A percentile compares a stretch with the other conserved stretches of the same genome.
phyloP scores from a whole-genome alignment of 2,113 vertebrate species.

The Plotosus lineatus region DNA sequence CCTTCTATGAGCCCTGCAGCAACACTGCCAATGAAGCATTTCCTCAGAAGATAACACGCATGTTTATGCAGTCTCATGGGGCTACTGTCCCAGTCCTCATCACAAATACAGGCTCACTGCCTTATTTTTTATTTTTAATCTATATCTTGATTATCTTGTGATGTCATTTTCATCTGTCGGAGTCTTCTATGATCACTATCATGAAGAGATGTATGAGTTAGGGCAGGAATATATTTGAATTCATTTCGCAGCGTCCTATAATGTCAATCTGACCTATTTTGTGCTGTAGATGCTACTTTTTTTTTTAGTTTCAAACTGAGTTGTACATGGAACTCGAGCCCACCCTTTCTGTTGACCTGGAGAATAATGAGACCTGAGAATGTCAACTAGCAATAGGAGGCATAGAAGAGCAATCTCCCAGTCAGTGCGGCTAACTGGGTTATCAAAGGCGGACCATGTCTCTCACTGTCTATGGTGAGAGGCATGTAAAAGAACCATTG shows the following conservation, averaged over 20 bases:
- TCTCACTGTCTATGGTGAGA: no score
- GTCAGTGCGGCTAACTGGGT: no score
- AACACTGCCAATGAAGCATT: conserved; percentile 40
- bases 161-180: conserved; percentile 9
- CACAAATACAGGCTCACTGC: conserved; percentile 10
- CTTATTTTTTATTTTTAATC: conserved; percentile 1
- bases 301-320: no score
- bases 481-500: no score
- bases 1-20: conserved; percentile 35
- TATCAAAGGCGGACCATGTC: no score
- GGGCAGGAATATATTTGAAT: neutral
- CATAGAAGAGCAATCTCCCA: neutral
- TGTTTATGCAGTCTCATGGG: conserved; percentile 26
- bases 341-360: neutral
- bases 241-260: neutral
- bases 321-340: neutral
- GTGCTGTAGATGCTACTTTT: neutral
- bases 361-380: neutral
- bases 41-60: conserved; percentile 48
- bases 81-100: conserved; percentile 26
- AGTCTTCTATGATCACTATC: neutral
- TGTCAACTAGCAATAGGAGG: neutral
- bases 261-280: neutral
- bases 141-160: conserved; percentile 19
- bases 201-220: neutral